Evolutionary conservation across 2,888 invertebrate genomes (phyloP).

Genomic region (Lithophane ornitopus): DNA sequence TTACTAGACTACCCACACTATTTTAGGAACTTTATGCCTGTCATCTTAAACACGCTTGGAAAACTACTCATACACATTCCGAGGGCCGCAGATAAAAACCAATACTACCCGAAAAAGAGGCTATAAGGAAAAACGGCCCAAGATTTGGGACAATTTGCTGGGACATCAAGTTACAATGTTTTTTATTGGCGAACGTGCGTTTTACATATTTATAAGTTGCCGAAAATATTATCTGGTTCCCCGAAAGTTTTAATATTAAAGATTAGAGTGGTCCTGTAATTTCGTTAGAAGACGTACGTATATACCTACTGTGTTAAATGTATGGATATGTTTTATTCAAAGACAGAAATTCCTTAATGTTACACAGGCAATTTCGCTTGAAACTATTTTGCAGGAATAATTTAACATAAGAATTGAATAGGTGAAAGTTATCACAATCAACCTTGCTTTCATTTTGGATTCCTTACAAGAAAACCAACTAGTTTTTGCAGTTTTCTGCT

Average conservation of each 20-base stretch:
- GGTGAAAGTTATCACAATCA: neutral
- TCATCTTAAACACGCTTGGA: slow-evolving; percentile 51
- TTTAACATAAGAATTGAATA: slow-evolving; percentile 1
- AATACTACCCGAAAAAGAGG: slow-evolving; percentile 52
- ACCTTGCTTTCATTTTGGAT: neutral
- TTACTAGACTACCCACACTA: slow-evolving; percentile 35
- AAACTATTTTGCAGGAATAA: slow-evolving; percentile 27
- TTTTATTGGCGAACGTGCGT: slow-evolving; percentile 62
- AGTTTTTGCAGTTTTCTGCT: neutral
- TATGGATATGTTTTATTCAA: slow-evolving; percentile 54
- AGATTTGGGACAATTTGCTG: slow-evolving; percentile 64
- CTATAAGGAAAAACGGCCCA: slow-evolving; percentile 61
- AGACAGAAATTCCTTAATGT: slow-evolving; percentile 29
- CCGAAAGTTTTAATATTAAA: slow-evolving; percentile 62
- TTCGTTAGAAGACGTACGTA: slow-evolving; percentile 29
- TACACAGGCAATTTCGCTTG: slow-evolving; percentile 16
- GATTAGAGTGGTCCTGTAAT: slow-evolving; percentile 46
- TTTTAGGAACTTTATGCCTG: slow-evolving; percentile 46
- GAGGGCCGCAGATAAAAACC: slow-evolving; percentile 51
- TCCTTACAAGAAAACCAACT: neutral
- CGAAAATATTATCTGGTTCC: slow-evolving; percentile 50
- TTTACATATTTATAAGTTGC: slow-evolving; percentile 67
- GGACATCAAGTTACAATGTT: slow-evolving; percentile 63
- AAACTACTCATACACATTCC: slow-evolving; percentile 51
- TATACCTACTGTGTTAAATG: slow-evolving; percentile 13